Percentiles rank a stretch among this genome's conserved stretches.
Conservation (phyloP, 2,888 invertebrate genomes). For the Catonia carolina region DNA sequence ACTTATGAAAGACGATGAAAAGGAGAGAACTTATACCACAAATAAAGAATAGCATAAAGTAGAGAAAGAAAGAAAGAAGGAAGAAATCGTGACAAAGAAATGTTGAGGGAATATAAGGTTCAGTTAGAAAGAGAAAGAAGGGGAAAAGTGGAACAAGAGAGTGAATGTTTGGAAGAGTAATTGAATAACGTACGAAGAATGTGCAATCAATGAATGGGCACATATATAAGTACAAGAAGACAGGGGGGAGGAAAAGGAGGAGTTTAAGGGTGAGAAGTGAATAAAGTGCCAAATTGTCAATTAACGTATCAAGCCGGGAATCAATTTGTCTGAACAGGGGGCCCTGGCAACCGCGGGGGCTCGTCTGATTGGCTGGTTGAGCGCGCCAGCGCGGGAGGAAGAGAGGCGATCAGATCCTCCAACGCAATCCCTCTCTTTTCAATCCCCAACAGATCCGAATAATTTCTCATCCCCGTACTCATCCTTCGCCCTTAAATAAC, state of each 20-base stretch:
- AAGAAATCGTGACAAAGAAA: no score
- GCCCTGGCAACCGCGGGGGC: constrained; percentile 9
- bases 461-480: no score
- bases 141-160: constrained; percentile 27
- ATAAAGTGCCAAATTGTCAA: constrained; percentile 23
- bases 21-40: no score
- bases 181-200: constrained; percentile 24
- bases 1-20: no score
- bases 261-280: constrained; percentile 28
- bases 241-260: constrained; percentile 28
- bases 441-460: no score
- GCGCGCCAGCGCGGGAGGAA: constrained; percentile 11
- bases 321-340: constrained; percentile 18
- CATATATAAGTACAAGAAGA: constrained; percentile 25
- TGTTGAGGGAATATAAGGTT: no score
- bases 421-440: no score
- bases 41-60: constrained; percentile 17
- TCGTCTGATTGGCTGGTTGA: constrained; percentile 9
- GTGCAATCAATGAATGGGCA: constrained; percentile 38
- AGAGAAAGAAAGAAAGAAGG: constrained; percentile 23
- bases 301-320: constrained; percentile 19
- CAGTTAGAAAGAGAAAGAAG: constrained; percentile 21
- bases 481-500: no score
- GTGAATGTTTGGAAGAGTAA: constrained; percentile 22
- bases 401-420: constrained; percentile 10